Percentiles rank a stretch among this genome's conserved stretches.
These are phyloP conservation scores for Dysmachus trigonus DNA, from an alignment of 2,888 invertebrate genomes.

Conservation along the genomic window DNA sequence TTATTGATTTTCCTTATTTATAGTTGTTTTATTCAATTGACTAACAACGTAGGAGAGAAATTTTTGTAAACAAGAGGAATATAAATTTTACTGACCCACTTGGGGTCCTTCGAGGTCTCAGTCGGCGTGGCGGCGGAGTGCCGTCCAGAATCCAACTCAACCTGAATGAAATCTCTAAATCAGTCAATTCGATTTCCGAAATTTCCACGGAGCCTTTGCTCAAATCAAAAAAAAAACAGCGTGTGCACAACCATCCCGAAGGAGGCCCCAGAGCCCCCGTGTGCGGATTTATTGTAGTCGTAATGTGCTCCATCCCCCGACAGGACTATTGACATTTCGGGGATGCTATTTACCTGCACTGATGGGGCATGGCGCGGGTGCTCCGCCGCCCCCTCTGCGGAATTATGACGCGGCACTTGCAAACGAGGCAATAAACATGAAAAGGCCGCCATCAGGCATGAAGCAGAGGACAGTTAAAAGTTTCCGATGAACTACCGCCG, in stretches of 20 bases:
- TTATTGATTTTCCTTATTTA: conserved; percentile 25
- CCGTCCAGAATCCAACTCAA: neutral
- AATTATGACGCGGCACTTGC: neutral
- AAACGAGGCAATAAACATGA: conserved; percentile 21
- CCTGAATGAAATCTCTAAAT: neutral
- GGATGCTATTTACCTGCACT: neutral
- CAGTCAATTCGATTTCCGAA: neutral
- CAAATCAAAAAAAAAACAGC: neutral
- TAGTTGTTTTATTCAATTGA: conserved; percentile 32
- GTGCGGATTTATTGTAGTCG: neutral
- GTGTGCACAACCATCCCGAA: neutral
- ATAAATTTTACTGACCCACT: conserved; percentile 28
- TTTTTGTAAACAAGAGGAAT: conserved; percentile 11
- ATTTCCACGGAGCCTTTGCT: neutral
- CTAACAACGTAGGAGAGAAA: conserved; percentile 22
- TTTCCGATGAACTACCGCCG: conserved; percentile 4
- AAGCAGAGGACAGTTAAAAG: conserved; percentile 21
- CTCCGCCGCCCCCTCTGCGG: neutral
- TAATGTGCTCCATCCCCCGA: neutral
- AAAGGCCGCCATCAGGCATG: neutral
- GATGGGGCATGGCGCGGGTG: neutral
- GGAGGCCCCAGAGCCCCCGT: neutral
- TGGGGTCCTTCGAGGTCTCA: neutral
- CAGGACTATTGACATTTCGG: neutral
- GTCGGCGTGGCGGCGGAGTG: neutral